Evolutionary conservation across 2,888 invertebrate genomes (phyloP), one percentile per base, ranked within the genome.

Genomic region (Anarsia innoxiella): DNA sequence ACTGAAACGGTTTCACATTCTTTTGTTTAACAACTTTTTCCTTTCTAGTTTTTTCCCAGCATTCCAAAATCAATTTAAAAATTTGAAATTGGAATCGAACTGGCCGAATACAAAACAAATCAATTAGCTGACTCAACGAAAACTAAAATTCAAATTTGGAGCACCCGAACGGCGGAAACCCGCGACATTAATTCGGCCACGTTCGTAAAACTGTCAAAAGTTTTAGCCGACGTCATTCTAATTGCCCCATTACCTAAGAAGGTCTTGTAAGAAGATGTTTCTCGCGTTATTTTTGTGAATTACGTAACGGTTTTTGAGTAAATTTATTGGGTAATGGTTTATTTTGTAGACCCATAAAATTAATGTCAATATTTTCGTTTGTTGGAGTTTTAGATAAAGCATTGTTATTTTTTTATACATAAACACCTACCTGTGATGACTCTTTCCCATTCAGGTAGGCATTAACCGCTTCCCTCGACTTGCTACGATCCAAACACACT

Each of bases 121-220:
- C 32, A 32, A 32, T 32, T 32, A 32, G 23, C 32, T 32, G 32
- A 32, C 32, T 32, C 32, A 23, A 23, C 32, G 32, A 12, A 32
- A 32, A 35, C 19, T 19, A 35, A 28, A 35, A 32, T 32, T 28
- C 28, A 35, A 35, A 32, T 32, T 35, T 28, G 19, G 35, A 35
- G 23, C 27, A 12, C 8, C 12, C 27, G 9, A 12, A 27, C 32
- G 10, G 23, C 32, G 32, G 32, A 15, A 34, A 14, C 28, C 16
- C 28, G 35, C 19, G 35, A 35, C 35, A 35, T 35, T 35, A 35
- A 27, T 35, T 35, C 27, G 12, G 28, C 16, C 12, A 27, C 28
- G 19, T 27, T 19, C 35, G 27, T 35, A 35, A 35, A 35, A 35
- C 35, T 35, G 35, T 35, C 35, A 32, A 35, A 35, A 35, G 27